Conservation (phyloP, 2,797 vertebrate genomes). For the Epinephelus malabaricus region DNA sequence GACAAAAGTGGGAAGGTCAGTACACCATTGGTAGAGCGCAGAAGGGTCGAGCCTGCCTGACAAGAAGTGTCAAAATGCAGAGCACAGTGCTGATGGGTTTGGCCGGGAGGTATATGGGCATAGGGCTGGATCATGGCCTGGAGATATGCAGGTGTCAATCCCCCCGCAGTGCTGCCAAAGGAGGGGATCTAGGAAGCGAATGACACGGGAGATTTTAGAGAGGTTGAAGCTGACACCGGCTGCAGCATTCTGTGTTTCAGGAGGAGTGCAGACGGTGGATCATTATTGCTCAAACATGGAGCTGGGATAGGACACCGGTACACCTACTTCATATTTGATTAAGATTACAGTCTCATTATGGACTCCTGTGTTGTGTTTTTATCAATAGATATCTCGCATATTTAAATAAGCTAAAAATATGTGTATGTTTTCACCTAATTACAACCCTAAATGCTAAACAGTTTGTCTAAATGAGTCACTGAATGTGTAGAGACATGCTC, state of each 20-base stretch:
- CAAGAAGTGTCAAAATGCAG: conserved; percentile 31
- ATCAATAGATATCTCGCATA: conserved; percentile 11
- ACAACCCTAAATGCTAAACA: background rate
- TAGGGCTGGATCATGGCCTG: conserved; percentile 21
- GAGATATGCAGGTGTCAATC: conserved; percentile 37
- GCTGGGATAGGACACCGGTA: background rate
- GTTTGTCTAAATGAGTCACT: background rate
- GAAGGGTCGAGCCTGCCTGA: conserved; percentile 17
- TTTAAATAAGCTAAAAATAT: conserved; percentile 6
- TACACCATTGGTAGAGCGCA: background rate
- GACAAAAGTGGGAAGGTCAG: conserved; percentile 21
- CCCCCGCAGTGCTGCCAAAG: conserved; percentile 14
- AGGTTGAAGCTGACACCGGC: conserved; percentile 9
- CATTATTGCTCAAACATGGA: conserved; percentile 18
- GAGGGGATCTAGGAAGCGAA: background rate
- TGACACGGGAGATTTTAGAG: conserved; percentile 17
- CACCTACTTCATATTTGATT: conserved; percentile 11
- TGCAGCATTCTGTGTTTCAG: conserved; percentile 32
- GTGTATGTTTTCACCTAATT: background rate
- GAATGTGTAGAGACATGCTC: background rate
- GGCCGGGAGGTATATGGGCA: conserved; percentile 15
- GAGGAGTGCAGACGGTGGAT: conserved; percentile 9
- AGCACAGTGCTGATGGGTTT: conserved; percentile 24
- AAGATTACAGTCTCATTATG: conserved; percentile 12
- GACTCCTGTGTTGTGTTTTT: conserved; percentile 8